Evolutionary conservation across 2,888 invertebrate species (phyloP).

Genomic region (Fragum fragum): DNA sequence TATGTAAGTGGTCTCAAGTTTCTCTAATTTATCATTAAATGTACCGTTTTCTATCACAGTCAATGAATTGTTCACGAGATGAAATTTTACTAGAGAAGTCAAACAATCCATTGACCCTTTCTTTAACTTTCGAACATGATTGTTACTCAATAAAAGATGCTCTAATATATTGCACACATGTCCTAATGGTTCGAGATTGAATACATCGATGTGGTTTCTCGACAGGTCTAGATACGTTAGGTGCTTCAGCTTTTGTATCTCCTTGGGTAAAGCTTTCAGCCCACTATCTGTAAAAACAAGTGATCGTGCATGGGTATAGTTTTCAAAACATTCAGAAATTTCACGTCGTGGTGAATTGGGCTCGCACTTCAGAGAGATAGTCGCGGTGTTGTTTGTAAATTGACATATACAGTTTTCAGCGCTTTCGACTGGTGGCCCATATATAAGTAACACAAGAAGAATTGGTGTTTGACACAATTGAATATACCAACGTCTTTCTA

Average conservation of each 20-base stretch:
- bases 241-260: slow-evolving; percentile 22
- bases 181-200: slow-evolving; percentile 21
- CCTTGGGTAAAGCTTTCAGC: slow-evolving; percentile 22
- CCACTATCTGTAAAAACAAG: slow-evolving; percentile 33
- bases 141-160: slow-evolving; percentile 27
- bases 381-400: background rate
- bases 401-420: background rate
- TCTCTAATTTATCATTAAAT: slow-evolving; percentile 37
- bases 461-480: too few relatives aligned
- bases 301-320: background rate
- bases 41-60: slow-evolving; percentile 40
- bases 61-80: slow-evolving; percentile 36
- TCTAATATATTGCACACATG: slow-evolving; percentile 32
- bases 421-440: too few relatives aligned
- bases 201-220: slow-evolving; percentile 28
- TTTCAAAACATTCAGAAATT: slow-evolving; percentile 24
- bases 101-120: slow-evolving; percentile 47
- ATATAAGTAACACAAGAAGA: too few relatives aligned
- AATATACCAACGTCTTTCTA: too few relatives aligned
- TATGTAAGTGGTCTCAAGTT: slow-evolving; percentile 24
- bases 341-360: slow-evolving; percentile 14
- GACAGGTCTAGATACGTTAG: slow-evolving; percentile 39
- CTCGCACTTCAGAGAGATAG: background rate
- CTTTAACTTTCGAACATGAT: slow-evolving; percentile 30
- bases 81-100: slow-evolving; percentile 14